These are phyloP conservation scores for Euphysa ruthae DNA, from an alignment of 30 jellyfish, hydroid and myxozoan genomes.

Conservation along the genomic window DNA sequence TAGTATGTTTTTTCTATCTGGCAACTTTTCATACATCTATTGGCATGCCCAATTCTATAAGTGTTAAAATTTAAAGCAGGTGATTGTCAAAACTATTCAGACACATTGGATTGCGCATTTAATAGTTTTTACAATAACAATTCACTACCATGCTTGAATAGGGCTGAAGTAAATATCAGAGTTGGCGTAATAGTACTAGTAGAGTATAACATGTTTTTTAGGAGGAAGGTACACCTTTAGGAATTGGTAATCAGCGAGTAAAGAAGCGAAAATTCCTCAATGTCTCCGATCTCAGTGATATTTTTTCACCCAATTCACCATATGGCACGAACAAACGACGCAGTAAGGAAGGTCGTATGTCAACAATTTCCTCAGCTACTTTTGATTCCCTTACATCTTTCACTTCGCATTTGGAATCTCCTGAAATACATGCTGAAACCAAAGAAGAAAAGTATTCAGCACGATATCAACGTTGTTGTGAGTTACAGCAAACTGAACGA, in stretches of 20 bases:
- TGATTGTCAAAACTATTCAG: too few species aligned
- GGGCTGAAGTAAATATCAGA: too few species aligned
- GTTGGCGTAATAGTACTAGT: too few species aligned
- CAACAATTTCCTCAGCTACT: slow-evolving; percentile 69
- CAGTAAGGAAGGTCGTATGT: slow-evolving; percentile 74
- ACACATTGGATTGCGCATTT: too few species aligned
- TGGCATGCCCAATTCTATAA: too few species aligned
- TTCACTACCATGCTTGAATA: too few species aligned
- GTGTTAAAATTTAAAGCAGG: too few species aligned
- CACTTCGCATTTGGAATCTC: slow-evolving; percentile 16
- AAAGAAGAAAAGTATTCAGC: slow-evolving; percentile 39
- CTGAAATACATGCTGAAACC: slow-evolving; percentile 36
- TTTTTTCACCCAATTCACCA: slow-evolving; percentile 91
- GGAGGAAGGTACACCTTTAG: slow-evolving; percentile 64
- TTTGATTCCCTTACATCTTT: slow-evolving; percentile 79
- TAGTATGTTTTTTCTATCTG: too few species aligned
- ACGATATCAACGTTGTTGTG: slow-evolving; percentile 74
- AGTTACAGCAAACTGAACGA: slow-evolving; percentile 83
- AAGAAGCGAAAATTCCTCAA: slow-evolving; percentile 54
- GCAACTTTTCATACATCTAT: too few species aligned
- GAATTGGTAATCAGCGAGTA: slow-evolving; percentile 32
- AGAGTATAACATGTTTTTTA: too few species aligned
- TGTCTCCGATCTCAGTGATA: slow-evolving; percentile 60
- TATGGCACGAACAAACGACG: slow-evolving; percentile 44
- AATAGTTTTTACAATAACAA: too few species aligned